Evolutionary conservation across 2,113 vertebrate genomes (phyloP).

Genomic region (Macheiramphus alcinus): DNA sequence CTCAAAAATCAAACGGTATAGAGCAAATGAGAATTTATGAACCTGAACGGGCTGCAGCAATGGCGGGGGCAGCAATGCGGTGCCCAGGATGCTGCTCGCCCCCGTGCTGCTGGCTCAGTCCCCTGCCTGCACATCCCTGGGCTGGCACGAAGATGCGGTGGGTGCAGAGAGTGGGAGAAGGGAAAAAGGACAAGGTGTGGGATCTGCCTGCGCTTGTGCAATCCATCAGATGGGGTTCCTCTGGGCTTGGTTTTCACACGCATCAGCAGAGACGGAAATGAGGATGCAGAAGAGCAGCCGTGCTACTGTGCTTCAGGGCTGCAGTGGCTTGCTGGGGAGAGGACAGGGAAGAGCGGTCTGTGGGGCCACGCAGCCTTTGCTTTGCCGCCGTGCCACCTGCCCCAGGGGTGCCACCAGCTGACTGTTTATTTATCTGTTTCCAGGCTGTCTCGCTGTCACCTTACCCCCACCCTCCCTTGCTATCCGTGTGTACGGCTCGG

Average conservation of each 20-base stretch:
- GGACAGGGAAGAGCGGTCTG: neutral
- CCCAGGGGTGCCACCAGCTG: neutral
- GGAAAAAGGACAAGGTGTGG: neutral
- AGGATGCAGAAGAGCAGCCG: neutral
- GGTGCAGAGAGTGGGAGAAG: neutral
- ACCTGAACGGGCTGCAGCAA: neutral
- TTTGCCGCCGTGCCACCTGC: neutral
- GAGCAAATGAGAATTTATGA: slow-evolving; percentile 55
- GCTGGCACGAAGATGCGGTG: accelerated
- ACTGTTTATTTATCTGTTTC: neutral
- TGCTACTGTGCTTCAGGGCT: neutral
- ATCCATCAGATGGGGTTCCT: accelerated
- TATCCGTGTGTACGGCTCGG: neutral
- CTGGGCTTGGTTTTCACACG: neutral
- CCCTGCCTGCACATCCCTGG: accelerated
- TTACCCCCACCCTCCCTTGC: slow-evolving; percentile 6
- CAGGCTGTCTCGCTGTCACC: neutral
- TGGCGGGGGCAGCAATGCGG: accelerated
- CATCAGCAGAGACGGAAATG: neutral
- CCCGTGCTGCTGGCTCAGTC: accelerated
- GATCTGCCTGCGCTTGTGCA: accelerated
- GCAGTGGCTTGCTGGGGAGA: neutral
- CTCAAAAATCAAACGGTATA: slow-evolving; percentile 27
- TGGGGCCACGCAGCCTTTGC: neutral
- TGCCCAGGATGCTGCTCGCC: neutral